Percentiles rank a stretch among this genome's conserved stretches.
Evolutionary conservation across 2,113 vertebrate genomes (phyloP).

Genomic region (Silurus glanis): DNA sequence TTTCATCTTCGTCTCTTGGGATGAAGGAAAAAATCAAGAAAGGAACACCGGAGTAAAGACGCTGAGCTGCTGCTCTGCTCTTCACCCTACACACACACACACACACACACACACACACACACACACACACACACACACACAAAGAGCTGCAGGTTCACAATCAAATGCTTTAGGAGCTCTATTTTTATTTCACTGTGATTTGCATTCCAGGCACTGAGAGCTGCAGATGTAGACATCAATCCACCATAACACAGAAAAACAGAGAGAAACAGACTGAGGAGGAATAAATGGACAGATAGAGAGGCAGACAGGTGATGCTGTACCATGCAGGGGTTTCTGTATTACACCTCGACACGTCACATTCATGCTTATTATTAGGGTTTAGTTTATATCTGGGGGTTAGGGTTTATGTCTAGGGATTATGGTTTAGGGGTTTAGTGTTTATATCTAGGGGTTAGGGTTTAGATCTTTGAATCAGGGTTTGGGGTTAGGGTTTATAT

Average conservation of each 20-base stretch:
- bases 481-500: not conserved
- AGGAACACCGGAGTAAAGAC: not conserved
- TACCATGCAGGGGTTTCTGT: too few species aligned
- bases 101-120: too few species aligned
- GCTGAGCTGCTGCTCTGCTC: not conserved
- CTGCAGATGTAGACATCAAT: not conserved
- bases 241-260: not conserved
- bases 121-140: too few species aligned
- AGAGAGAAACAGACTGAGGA: not conserved
- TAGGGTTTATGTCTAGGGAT: not conserved
- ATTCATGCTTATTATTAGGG: too few species aligned
- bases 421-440: not conserved
- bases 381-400: too few species aligned
- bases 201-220: conserved; percentile 17
- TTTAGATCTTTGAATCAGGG: not conserved
- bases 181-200: conserved; percentile 7
- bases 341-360: too few species aligned
- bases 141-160: not conserved
- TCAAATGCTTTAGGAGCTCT: not conserved
- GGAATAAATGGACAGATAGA: not conserved
- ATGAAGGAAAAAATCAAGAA: not conserved
- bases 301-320: too few species aligned
- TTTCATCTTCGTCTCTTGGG: conserved; percentile 30
- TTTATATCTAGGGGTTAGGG: not conserved
- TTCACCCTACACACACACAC: too few species aligned